A percentile compares a stretch with the other conserved stretches of the same genome.
These are phyloP conservation scores for Drosophila nebulosa DNA, from an alignment of 1,140 invertebrate genomes.

Conservation along the genomic window DNA sequence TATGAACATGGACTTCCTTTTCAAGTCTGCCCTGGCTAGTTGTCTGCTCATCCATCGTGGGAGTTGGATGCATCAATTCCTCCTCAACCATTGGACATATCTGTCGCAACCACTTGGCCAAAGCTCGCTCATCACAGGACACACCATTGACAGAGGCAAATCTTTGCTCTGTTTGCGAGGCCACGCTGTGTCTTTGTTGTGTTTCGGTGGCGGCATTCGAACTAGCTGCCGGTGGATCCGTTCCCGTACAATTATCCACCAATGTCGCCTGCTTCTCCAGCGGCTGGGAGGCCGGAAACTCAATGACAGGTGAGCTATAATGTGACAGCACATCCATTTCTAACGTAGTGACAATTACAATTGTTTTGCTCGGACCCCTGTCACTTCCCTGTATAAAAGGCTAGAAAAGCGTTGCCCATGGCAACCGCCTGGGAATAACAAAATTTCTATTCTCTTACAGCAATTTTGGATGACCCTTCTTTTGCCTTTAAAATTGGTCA, in stretches of 20 bases:
- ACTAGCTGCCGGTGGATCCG: constrained; percentile 54
- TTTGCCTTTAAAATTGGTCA: background rate
- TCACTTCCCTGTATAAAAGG: too few species aligned
- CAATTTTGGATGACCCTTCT: too few species aligned
- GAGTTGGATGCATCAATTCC: constrained; percentile 66
- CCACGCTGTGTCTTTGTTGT: constrained; percentile 22
- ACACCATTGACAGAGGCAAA: background rate
- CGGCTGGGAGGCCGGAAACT: constrained; percentile 60
- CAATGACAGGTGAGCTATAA: constrained; percentile 64
- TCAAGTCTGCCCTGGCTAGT: constrained; percentile 31
- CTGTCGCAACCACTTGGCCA: constrained; percentile 63
- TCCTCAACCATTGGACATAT: constrained; percentile 66
- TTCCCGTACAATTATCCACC: constrained; percentile 65
- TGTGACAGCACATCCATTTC: constrained; percentile 76
- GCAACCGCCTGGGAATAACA: constrained; percentile 14
- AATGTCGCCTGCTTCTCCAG: constrained; percentile 49
- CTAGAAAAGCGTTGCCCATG: too few species aligned
- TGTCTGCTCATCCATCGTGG: constrained; percentile 38
- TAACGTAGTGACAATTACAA: background rate
- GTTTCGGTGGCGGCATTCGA: constrained; percentile 39
- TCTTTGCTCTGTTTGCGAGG: constrained; percentile 62
- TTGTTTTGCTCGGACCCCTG: background rate
- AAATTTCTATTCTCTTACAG: background rate
- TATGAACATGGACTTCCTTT: constrained; percentile 57
- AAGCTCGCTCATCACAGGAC: constrained; percentile 56